phyloP scores from a whole-genome alignment of 2,113 vertebrate genomes.

The Pituophis catenifer region DNA sequence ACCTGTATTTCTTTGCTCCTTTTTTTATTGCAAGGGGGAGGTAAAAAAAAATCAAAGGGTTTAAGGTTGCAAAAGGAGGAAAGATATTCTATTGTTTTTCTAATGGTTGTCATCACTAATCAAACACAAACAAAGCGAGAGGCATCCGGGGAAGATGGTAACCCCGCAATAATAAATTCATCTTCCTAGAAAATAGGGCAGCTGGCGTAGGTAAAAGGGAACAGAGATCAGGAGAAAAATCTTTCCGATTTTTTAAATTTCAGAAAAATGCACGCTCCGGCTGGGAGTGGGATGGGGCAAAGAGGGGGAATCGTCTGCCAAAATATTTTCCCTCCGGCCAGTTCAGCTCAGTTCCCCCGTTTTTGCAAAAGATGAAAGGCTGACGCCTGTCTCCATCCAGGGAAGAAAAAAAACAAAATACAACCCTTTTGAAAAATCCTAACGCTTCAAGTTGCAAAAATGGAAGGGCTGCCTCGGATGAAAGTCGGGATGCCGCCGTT shows the following conservation, averaged over 20 bases:
- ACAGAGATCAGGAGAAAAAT: background rate
- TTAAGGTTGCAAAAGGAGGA: background rate
- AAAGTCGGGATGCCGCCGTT: background rate
- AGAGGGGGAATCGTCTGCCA: background rate
- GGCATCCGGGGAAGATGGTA: background rate
- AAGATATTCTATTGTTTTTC: too few species aligned
- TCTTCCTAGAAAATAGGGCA: background rate
- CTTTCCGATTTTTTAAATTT: too few species aligned
- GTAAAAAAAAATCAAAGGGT: background rate
- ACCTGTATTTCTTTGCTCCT: too few species aligned
- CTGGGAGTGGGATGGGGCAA: background rate
- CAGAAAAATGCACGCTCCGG: background rate
- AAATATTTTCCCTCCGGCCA: background rate
- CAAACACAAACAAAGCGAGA: background rate
- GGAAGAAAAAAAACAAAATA: background rate
- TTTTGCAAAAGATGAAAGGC: background rate
- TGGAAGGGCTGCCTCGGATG: background rate
- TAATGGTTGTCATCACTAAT: background rate
- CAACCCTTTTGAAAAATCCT: background rate
- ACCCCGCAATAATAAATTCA: background rate
- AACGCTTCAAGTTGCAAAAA: background rate
- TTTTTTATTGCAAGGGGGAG: too few species aligned
- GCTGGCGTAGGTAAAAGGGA: background rate
- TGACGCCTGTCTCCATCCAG: background rate
- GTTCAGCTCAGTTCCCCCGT: background rate